These are phyloP conservation scores for Tigriopus japonicus DNA, from an alignment of 1,140 invertebrate species.

Conservation along the genomic window DNA sequence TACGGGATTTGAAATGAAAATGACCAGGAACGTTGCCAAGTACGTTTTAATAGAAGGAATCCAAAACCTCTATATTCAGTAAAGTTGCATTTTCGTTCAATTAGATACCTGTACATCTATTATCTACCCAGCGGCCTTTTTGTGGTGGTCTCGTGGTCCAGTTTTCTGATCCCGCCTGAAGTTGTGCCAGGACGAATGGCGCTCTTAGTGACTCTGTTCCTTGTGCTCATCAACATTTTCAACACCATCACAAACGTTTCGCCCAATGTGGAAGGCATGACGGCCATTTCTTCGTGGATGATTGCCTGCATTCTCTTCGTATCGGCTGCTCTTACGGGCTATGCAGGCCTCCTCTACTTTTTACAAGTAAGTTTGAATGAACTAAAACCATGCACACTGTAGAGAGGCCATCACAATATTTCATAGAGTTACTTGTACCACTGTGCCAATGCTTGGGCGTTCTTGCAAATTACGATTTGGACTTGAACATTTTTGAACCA, in stretches of 20 bases:
- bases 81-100: neutral
- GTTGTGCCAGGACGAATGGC: constrained; percentile 38
- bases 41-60: no score
- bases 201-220: constrained; percentile 31
- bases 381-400: no score
- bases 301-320: constrained; percentile 12
- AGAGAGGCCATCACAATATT: no score
- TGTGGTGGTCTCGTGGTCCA: constrained; percentile 42
- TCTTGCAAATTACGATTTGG: no score
- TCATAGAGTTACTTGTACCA: no score
- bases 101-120: constrained; percentile 19
- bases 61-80: no score
- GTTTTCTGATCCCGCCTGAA: constrained; percentile 41
- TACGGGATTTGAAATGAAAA: constrained; percentile 8
- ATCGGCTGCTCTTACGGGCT: constrained; percentile 4
- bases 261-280: constrained; percentile 12
- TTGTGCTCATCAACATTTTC: constrained; percentile 14
- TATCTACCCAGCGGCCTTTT: constrained; percentile 42
- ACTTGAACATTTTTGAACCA: no score
- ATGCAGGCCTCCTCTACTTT: constrained; percentile 5
- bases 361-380: constrained; percentile 7
- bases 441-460: no score
- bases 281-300: constrained; percentile 13
- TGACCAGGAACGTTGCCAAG: constrained; percentile 5
- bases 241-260: constrained; percentile 11